Evolutionary conservation across 1,140 invertebrate genomes (phyloP).

Genomic region (Drosophila tropicalis): DNA sequence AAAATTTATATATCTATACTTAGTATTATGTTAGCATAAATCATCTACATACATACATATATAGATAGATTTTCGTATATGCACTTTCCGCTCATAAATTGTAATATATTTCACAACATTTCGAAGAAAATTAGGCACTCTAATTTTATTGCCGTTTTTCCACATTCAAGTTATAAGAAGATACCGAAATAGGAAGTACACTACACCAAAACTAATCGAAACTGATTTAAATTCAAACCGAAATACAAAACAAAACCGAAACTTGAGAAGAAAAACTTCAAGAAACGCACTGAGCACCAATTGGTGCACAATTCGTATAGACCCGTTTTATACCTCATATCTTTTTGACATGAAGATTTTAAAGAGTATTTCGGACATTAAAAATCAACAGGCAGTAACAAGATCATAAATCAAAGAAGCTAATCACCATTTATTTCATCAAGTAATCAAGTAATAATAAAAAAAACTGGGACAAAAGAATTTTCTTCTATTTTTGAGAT

Average conservation of each 20-base stretch:
- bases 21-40: constrained; percentile 42
- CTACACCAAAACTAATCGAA: not conserved
- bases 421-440: constrained; percentile 57
- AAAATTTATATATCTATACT: not conserved
- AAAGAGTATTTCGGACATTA: constrained; percentile 47
- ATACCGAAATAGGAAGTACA: not conserved
- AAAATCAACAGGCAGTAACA: constrained; percentile 37
- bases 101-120: constrained; percentile 38
- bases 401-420: constrained; percentile 59
- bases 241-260: not conserved
- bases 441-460: constrained; percentile 50
- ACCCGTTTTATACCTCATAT: not conserved
- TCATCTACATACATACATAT: constrained; percentile 13
- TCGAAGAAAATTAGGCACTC: constrained; percentile 6
- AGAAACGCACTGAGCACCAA: too few relatives aligned
- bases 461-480: constrained; percentile 18
- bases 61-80: not conserved
- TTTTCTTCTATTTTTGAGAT: not conserved
- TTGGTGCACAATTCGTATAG: not conserved
- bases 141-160: constrained; percentile 1
- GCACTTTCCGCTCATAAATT: constrained; percentile 42
- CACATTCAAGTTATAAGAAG: not conserved
- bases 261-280: not conserved
- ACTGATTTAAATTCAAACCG: too few relatives aligned
- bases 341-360: constrained; percentile 28